These are phyloP conservation scores for Gymnopithys bicolor DNA, from an alignment of 2,797 vertebrate species.

Conservation along the genomic window DNA sequence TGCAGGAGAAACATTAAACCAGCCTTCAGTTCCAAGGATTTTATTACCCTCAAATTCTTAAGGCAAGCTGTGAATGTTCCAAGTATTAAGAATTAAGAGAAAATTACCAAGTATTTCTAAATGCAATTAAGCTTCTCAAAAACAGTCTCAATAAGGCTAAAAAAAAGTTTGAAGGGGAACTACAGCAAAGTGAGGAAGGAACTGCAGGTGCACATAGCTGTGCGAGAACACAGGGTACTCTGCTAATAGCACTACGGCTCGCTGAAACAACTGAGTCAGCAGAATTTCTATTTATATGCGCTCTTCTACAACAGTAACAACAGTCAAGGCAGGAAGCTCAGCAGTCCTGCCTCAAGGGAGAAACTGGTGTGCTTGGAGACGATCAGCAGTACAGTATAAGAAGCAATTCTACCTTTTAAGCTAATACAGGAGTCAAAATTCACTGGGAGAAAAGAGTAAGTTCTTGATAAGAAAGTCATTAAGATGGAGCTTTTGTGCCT, in stretches of 20 bases:
- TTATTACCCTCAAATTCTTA: background rate
- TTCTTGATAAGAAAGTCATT: background rate
- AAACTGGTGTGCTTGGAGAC: background rate
- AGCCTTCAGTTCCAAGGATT: background rate
- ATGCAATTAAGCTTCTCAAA: conserved; percentile 27
- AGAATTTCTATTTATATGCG: conserved; percentile 63
- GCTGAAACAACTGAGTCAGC: conserved; percentile 66
- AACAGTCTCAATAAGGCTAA: background rate
- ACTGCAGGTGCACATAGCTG: conserved; percentile 62
- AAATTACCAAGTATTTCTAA: conserved; percentile 17
- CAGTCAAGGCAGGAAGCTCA: conserved; percentile 38
- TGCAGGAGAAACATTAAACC: background rate
- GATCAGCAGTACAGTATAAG: background rate
- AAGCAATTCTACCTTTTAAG: background rate
- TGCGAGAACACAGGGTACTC: conserved; percentile 62
- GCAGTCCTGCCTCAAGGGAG: conserved; percentile 16
- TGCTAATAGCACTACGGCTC: conserved; percentile 51
- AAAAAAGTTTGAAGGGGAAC: conserved; percentile 45
- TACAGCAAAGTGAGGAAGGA: conserved; percentile 61
- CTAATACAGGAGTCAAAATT: background rate
- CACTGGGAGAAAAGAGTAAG: background rate
- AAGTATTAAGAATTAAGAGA: background rate
- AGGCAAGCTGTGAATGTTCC: background rate
- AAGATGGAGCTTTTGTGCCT: background rate
- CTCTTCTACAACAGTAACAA: conserved; percentile 38